These are phyloP conservation scores for Opisthograptis luteolata DNA, from an alignment of 2,888 invertebrate species.

Conservation along the genomic window DNA sequence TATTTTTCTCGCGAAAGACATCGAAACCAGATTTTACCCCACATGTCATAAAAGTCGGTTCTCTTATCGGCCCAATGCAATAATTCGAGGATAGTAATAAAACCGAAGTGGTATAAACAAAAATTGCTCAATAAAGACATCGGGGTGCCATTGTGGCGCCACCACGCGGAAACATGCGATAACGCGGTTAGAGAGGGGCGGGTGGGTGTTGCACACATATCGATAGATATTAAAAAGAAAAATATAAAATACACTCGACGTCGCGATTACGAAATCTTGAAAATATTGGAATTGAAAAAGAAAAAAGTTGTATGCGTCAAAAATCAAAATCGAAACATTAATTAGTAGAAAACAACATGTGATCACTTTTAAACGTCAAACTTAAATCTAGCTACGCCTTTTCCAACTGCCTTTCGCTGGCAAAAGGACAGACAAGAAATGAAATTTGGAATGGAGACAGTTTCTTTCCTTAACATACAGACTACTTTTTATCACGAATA, in stretches of 20 bases:
- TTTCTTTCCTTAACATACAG: no score
- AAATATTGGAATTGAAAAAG: no score
- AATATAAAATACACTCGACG: not conserved
- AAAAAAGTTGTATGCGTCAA: no score
- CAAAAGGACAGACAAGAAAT: no score
- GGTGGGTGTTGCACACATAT: conserved; percentile 1
- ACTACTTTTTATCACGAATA: no score
- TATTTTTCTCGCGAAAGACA: not conserved
- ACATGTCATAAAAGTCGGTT: conserved; percentile 21
- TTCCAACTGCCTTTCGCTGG: no score
- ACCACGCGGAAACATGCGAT: conserved; percentile 56
- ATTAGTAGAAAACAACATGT: no score
- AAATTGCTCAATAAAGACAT: conserved; percentile 60
- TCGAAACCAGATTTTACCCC: conserved; percentile 14
- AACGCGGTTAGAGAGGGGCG: conserved; percentile 40
- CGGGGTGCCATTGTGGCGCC: conserved; percentile 49
- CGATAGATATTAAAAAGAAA: not conserved
- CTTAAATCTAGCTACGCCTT: no score
- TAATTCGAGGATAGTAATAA: conserved; percentile 54
- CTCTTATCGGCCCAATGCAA: conserved; percentile 38
- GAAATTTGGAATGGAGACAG: no score
- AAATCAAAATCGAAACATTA: no score
- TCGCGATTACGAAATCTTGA: no score
- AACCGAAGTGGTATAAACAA: conserved; percentile 51
- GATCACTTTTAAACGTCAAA: no score